A percentile compares a stretch with the other conserved stretches of the same genome.
Conservation (phyloP, 2,888 invertebrate genomes). For the Ypsolopha sequella region DNA sequence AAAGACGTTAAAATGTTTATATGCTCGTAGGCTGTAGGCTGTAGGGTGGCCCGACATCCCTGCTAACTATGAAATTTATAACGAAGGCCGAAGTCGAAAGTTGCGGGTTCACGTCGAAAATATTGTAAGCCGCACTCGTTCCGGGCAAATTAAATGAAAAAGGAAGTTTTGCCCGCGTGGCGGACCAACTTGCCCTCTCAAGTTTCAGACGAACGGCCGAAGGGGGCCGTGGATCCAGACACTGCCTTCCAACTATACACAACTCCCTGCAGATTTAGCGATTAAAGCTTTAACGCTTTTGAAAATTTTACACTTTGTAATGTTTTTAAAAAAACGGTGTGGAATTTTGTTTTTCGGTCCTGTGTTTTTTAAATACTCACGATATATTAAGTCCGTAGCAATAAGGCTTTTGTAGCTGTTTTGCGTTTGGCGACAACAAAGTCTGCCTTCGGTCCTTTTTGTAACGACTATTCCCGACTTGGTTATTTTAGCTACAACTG, state of each 20-base stretch:
- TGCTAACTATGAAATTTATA: constrained; percentile 57
- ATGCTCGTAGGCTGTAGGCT: constrained; percentile 8
- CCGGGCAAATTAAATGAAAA: constrained; percentile 67
- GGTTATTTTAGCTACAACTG: no score
- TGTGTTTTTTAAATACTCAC: no score
- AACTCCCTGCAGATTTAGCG: background rate
- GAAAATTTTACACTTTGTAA: no score
- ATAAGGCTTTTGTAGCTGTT: no score
- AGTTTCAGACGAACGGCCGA: constrained; percentile 34
- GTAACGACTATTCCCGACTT: no score
- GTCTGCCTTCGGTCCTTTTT: no score
- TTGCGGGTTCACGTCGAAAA: constrained; percentile 54
- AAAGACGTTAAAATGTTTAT: constrained; percentile 10
- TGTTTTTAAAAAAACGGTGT: no score
- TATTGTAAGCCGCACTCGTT: constrained; percentile 67
- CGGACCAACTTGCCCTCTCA: constrained; percentile 59
- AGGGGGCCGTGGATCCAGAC: constrained; percentile 10
- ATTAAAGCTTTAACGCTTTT: background rate
- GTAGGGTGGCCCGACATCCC: constrained; percentile 14
- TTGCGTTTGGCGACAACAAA: no score
- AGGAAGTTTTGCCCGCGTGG: constrained; percentile 50
- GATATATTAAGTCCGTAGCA: no score
- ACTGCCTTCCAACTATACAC: background rate
- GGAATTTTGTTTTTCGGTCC: no score
- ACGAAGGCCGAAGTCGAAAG: constrained; percentile 51